Evolutionary conservation across 2,113 vertebrate genomes (phyloP), one percentile per base, ranked within the genome.

Genomic region (Amphiprion percula): DNA sequence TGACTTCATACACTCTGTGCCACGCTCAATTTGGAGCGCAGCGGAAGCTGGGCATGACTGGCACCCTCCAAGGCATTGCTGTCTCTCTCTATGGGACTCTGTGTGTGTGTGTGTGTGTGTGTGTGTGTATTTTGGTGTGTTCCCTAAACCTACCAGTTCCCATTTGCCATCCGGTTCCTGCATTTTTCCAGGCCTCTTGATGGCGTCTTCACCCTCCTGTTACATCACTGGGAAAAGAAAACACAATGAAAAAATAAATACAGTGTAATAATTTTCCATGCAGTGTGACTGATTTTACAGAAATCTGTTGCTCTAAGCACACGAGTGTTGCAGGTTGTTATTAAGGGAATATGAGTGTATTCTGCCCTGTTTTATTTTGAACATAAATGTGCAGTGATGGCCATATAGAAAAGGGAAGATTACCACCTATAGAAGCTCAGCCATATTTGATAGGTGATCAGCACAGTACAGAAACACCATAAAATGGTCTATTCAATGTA

Each of bases 1-100:
- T 90, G 91, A 93, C 88, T 93, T 92, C 88, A 92, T 90, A 91
- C 82, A 88, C 89, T 89, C 88, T 88, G 89, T 90, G 90, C 91
- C 92, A 91, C 78, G 83, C 90, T 92, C 90, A 90, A 92, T 92
- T 92, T 92, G 76, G 90, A 90, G 87, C 83, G 59, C 90, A 88
- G 88, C 82, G 83, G 90, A 90, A 90, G 85, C 90, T 90, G 89
- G 91, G 87, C 88, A 88, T 87, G 88, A 90, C 85, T 91, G 89
- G 88, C 89, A 91, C 87, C 92, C 88, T 91, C 88, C 83, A 69
- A 90, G 90, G 88, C 90, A 90, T 88, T 77, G 55, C 88, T 73
- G 83, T 64, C 41, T 83, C 80, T 84, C 76, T 89, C 82, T 86
- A 62, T 79, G 84, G 75, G 82, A 84, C 68, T 68, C 59, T 41